Base-by-base conservation (phyloP, 2,888 invertebrate species). In the Pelosia muscerda region DNA sequence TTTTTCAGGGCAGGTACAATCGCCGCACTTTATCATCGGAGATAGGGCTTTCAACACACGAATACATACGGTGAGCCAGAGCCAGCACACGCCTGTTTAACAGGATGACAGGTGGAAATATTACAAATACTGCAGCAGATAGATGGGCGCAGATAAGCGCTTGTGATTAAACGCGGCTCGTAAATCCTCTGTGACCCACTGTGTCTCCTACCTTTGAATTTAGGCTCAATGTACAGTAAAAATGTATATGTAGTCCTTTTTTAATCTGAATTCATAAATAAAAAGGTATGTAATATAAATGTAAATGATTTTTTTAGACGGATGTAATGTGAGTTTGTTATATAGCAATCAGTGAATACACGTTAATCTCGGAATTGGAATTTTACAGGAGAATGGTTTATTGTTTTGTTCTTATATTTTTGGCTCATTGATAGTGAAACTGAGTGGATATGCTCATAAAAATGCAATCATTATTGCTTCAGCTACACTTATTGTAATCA, bases 41-140 rank as follows among this genome's bases (percentile, higher is more conserved):
- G 69, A 81, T 81, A 80, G 78, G 78, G 75, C 81, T 86, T 84
- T 83, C 80, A 82, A 76, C 84, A 74, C 72, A 83, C 79, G 78
- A 69, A 69, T 63, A 38, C 31, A 57, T 63, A 63, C 54, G 38
- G 58, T 28, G 34, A n/a, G 38, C 19, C 38, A 53, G 34, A n/a
- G 38, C 19, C 38, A 53, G 55, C 25, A 75, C 69, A 79, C 74
- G 76, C 69, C 79, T 79, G 74, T 81, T 80, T 76, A 78, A 74
- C 72, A 68, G 72, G 75, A 73, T 76, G 86, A 86, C 83, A 84
- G 81, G 81, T 83, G 67, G 77, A 84, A 86, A 83, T 81, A 83
- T 83, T 82, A 81, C 81, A 78, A 81, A 84, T 82, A 81, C 77
- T 78, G 76, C 81, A 81, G 81, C 74, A 72, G 77, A 84, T 84